Evolutionary conservation across 2,113 vertebrate genomes (phyloP).

Genomic region (Serilophus lunatus): DNA sequence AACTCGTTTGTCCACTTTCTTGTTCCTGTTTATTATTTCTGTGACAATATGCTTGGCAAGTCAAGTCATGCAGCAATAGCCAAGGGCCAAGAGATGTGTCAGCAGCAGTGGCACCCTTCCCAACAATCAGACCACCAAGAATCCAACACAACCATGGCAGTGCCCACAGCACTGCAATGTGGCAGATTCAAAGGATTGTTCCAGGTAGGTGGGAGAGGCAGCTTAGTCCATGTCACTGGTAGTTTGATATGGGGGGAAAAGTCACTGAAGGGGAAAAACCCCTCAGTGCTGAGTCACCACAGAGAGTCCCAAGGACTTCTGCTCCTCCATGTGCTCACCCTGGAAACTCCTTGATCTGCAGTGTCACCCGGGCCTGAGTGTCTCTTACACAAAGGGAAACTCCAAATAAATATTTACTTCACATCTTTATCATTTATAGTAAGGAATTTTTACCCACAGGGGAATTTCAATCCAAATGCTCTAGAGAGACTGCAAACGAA

Average conservation of each 20-base stretch:
- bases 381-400: not conserved
- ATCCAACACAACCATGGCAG: not conserved
- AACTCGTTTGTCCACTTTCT: not conserved
- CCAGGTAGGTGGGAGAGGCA: not conserved
- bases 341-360: not conserved
- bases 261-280: not conserved
- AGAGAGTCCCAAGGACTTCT: not conserved
- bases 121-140: not conserved
- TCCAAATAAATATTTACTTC: not conserved
- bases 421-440: not conserved
- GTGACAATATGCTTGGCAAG: fast-evolving
- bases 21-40: not conserved
- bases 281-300: not conserved
- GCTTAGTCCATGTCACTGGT: not conserved
- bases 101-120: not conserved
- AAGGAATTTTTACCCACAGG: not conserved
- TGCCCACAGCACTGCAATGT: too few species aligned
- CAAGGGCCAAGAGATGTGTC: not conserved
- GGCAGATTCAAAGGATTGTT: not conserved
- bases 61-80: not conserved
- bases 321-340: not conserved
- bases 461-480: not conserved
- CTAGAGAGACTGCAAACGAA: not conserved
- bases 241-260: not conserved
- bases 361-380: fast-evolving